These are phyloP conservation scores for Micromesistius poutassou DNA, from an alignment of 2,797 vertebrate species.

Conservation along the genomic window DNA sequence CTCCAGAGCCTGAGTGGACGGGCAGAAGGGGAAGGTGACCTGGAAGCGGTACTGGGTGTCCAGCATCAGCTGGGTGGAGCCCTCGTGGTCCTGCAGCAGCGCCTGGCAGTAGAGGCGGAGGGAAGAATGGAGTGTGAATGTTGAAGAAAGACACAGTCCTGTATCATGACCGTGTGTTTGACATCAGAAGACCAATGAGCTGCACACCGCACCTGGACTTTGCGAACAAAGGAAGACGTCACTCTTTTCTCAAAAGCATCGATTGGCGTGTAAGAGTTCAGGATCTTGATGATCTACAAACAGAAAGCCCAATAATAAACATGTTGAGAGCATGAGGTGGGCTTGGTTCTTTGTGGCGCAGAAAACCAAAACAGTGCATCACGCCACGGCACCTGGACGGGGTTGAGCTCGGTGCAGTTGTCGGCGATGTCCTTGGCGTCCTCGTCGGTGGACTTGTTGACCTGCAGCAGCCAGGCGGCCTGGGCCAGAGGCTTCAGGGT, in stretches of 20 bases:
- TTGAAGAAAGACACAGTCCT: neutral
- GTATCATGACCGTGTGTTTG: neutral
- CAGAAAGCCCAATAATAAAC: neutral
- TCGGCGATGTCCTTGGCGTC: constrained; percentile 89
- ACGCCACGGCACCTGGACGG: constrained; percentile 81
- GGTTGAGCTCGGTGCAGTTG: constrained; percentile 82
- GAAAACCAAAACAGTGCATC: neutral
- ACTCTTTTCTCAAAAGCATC: constrained; percentile 98
- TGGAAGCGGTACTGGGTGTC: constrained; percentile 90
- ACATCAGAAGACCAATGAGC: neutral
- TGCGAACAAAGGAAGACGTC: constrained; percentile 89
- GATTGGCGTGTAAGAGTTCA: constrained; percentile 97
- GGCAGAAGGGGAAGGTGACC: constrained; percentile 90
- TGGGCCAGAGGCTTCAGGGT: constrained; percentile 88
- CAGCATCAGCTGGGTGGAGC: constrained; percentile 84
- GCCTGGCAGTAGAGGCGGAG: constrained; percentile 74
- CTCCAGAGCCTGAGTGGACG: constrained; percentile 87
- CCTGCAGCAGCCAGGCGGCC: constrained; percentile 94
- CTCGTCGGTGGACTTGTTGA: constrained; percentile 91
- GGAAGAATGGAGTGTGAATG: neutral
- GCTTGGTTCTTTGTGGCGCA: neutral
- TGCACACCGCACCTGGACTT: constrained; percentile 84
- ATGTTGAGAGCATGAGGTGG: neutral
- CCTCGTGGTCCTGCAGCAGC: constrained; percentile 81
- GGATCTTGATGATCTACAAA: constrained; percentile 91